These are phyloP conservation scores for Coilia nasus DNA, from an alignment of 2,797 vertebrate species.

Conservation along the genomic window DNA sequence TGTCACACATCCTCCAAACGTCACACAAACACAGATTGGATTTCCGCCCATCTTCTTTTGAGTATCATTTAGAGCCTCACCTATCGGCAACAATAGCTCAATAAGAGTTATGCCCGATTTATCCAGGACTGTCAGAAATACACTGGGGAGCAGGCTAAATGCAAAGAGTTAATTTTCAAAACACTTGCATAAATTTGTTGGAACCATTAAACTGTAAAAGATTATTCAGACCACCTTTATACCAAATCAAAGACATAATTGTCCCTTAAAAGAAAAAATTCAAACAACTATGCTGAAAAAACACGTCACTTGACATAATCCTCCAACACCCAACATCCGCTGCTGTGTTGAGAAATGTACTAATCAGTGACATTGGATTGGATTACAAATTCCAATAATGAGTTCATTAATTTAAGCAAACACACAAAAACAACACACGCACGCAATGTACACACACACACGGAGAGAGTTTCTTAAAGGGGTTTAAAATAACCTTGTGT, in stretches of 20 bases:
- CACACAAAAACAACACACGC: slow-evolving; percentile 20
- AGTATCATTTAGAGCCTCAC: slow-evolving; percentile 17
- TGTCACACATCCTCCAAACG: slow-evolving; percentile 32
- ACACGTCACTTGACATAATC: not conserved
- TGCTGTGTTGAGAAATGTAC: not conserved
- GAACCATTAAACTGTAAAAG: not conserved
- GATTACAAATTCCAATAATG: slow-evolving; percentile 18
- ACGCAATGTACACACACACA: slow-evolving; percentile 29
- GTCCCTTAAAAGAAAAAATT: not conserved
- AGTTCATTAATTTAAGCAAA: slow-evolving; percentile 22
- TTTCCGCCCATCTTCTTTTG: slow-evolving; percentile 24
- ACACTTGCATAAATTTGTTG: not conserved
- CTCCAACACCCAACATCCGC: not conserved
- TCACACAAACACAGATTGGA: slow-evolving; percentile 42
- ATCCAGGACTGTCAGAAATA: not conserved
- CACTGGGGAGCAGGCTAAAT: not conserved
- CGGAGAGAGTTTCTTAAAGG: slow-evolving; percentile 43
- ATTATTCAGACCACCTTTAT: not conserved
- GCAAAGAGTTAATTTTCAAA: not conserved
- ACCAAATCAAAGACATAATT: not conserved
- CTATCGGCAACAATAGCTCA: slow-evolving; percentile 30
- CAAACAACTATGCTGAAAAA: not conserved
- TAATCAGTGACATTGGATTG: slow-evolving; percentile 19
- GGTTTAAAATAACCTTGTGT: slow-evolving; percentile 54
- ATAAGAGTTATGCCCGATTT: not conserved